Conservation (phyloP, 2,113 vertebrate species). For the Diadophis punctatus region DNA sequence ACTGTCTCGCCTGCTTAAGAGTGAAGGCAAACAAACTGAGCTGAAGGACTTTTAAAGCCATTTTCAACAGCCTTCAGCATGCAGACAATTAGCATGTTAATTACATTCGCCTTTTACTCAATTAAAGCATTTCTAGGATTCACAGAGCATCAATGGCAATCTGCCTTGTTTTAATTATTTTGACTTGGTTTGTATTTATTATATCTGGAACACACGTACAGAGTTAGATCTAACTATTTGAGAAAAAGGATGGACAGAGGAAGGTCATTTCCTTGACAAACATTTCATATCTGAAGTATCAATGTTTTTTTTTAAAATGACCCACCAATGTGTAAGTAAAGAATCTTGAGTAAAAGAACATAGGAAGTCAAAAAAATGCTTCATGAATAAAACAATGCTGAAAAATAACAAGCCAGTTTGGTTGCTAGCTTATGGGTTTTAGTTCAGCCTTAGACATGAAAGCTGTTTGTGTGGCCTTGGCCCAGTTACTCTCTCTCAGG, state of each 20-base stretch:
- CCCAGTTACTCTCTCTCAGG: neutral
- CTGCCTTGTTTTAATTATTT: conserved; percentile 51
- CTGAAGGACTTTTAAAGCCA: conserved; percentile 68
- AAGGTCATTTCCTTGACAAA: neutral
- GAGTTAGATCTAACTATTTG: neutral
- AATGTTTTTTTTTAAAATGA: neutral
- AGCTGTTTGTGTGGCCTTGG: neutral
- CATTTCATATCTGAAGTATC: neutral
- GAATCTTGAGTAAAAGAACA: neutral
- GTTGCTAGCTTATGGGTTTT: neutral
- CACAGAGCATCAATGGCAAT: conserved; percentile 35
- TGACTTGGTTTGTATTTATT: conserved; percentile 43
- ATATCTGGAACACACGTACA: conserved; percentile 18
- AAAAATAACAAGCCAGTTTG: neutral
- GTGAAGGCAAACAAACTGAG: conserved; percentile 67
- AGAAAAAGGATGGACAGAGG: neutral
- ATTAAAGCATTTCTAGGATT: conserved; percentile 54
- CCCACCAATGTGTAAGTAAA: neutral
- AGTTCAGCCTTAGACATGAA: neutral
- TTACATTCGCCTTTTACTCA: conserved; percentile 60
- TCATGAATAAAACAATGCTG: neutral
- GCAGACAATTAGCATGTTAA: conserved; percentile 68
- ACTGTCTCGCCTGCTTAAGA: conserved; percentile 62
- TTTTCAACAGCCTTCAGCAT: conserved; percentile 61
- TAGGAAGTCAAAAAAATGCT: neutral